Evolutionary conservation across 2,113 vertebrate species (phyloP), one percentile per base, ranked within the genome.

Genomic region (Corythornis cristatus): DNA sequence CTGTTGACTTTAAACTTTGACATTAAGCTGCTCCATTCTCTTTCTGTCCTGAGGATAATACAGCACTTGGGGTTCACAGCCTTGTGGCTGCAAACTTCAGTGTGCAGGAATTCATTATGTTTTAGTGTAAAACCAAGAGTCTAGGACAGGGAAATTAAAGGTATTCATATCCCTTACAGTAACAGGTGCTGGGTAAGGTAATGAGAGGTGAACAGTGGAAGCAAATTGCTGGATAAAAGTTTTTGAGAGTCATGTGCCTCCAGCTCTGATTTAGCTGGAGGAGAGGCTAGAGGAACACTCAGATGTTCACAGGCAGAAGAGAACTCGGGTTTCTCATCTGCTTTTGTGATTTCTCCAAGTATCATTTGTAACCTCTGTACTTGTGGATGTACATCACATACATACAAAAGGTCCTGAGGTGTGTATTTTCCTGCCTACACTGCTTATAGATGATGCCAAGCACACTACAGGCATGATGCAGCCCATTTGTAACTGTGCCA

Each of bases 401-500:
- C 11, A 51, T 45, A 71, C 46, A 62, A 57, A 17, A 86, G 58
- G 51, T 95, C 76, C 86, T 70, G 73, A 83, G 70, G 79, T 86
- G 77, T 92, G 80, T 46, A 14, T 89, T 92, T 89, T 66, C 62
- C 56, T 67, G 81, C 92, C 73, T 65, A 0, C 45, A 15, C 62
- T 46, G 84, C 93, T 89, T 54, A 46, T 5, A 67, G 74, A 51
- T 82, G 79, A 37, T 95, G 81, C 89, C 84, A 89, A 79, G 84
- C 78, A 83, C 71, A 43, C 71, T 37, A 29, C 37, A 54, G 91
- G 81, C 74, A 78, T 72, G 90, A 78, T 73, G 89, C 74, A 92
- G 93, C 86, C 86, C 31, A 1, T 79, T 74, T 85, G 75, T 85
- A 89, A 77, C 93, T 56, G 8, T 64, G 79, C 93, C 87, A 91